A percentile compares a stretch with the other conserved stretches of the same genome.
Conservation (phyloP, 2,113 vertebrate species). For the Pedetes capensis region DNA sequence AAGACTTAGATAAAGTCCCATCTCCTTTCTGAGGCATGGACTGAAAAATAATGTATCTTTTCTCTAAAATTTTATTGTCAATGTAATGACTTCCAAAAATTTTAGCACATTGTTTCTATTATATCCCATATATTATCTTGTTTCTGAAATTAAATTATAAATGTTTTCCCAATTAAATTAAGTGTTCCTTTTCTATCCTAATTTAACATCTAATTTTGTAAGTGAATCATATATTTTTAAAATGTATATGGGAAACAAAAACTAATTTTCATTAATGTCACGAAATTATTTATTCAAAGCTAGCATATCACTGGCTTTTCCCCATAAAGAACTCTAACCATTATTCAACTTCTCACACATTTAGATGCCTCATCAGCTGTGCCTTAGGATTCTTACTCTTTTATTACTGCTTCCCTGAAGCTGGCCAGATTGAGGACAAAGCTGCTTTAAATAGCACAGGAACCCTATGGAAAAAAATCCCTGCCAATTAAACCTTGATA, state of each 20-base stretch:
- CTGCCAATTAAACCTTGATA: background rate
- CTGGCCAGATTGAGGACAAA: background rate
- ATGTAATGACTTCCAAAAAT: background rate
- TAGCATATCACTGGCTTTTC: background rate
- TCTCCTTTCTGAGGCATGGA: background rate
- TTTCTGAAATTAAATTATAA: background rate
- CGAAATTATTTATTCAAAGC: background rate
- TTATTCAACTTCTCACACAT: background rate
- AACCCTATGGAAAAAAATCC: background rate
- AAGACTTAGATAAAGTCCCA: background rate
- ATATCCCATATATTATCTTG: background rate
- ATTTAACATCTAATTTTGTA: background rate
- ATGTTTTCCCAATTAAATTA: too few relatives aligned
- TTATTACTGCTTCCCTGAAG: background rate
- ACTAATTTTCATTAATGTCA: background rate
- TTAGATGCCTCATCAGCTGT: background rate
- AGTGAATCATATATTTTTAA: background rate
- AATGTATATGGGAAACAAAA: background rate
- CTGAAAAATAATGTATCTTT: background rate
- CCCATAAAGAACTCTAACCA: accelerated
- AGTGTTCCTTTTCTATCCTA: background rate
- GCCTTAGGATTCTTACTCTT: background rate
- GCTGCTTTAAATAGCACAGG: background rate
- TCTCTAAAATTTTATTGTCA: background rate
- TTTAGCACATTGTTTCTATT: background rate